Base-by-base conservation (phyloP, 2,113 vertebrate genomes). In the Protomyctophum bolini region DNA sequence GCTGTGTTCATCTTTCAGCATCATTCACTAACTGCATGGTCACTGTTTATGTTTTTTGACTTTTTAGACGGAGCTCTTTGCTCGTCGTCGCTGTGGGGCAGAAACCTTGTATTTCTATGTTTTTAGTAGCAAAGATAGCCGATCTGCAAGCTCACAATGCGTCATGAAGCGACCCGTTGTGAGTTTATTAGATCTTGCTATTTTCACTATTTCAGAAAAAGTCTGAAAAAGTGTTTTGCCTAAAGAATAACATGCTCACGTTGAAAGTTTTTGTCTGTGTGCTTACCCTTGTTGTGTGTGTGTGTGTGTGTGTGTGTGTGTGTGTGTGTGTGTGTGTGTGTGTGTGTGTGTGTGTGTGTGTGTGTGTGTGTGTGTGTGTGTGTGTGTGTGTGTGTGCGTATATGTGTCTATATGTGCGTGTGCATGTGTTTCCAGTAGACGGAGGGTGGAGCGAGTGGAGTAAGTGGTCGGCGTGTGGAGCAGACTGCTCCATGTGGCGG, bases 391-490 rank as follows among this genome's bases (percentile, higher is more conserved):
- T 12, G 0, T 5, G 41, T 21, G 72, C 7, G 1, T 76, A n/a
- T n/a, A n/a, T n/a, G 45, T 52, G 58, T 62, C 10, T 9, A 11
- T 21, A 54, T 28, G 1, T 83, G 51, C 75, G 29, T 21, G 21
- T 21, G 21, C 21, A 21, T 41, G 33, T 81, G 67, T 89, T 80
- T 83, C 68, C 91, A 99, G 97, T 99, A 86, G 96, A 98, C 0
- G 98, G 98, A 3, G 95, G 94, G 81, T 99, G 98, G 97, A 96
- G 95, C 0, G 93, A 96, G 14, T 99, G 98, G 98, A 98, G 96
- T 92, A 95, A 97, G 74, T 99, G 98, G 98, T 98, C 98, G 0
- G 92, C 94, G 6, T 99, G 98, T 0, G 95, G 95, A 0, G 90
- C 94, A 0, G 98, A 99, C 84, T 99, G 98, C 75, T 96, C 94